Conservation (phyloP, 2,888 invertebrate genomes). For the Zygothrica quintamaculata region DNA sequence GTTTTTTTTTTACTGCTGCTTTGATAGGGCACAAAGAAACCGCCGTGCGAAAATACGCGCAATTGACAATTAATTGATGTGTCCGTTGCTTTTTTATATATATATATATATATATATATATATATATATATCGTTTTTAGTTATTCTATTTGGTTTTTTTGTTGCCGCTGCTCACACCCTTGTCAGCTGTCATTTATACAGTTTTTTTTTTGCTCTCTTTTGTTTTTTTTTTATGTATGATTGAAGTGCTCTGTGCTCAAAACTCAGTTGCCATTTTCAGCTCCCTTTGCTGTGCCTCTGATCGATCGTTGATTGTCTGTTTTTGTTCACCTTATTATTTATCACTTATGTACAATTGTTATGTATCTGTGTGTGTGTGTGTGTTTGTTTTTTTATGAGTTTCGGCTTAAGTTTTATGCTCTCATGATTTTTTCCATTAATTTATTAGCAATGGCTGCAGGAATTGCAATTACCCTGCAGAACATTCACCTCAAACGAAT, state of each 20-base stretch:
- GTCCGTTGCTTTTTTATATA: conserved; percentile 69
- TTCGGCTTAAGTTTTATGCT: conserved; percentile 66
- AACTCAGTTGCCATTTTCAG: conserved; percentile 37
- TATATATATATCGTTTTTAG: no score
- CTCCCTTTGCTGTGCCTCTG: conserved; percentile 42
- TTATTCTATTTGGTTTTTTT: conserved; percentile 33
- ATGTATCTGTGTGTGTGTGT: conserved; percentile 22
- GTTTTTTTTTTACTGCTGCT: conserved; percentile 16
- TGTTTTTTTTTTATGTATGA: conserved; percentile 54
- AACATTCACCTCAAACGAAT: conserved; percentile 40
- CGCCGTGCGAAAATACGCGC: conserved; percentile 80
- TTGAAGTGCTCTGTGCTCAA: conserved; percentile 52
- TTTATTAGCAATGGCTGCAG: conserved; percentile 58
- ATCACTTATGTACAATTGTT: conserved; percentile 72
- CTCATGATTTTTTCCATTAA: conserved; percentile 72
- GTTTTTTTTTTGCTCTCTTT: conserved; percentile 12
- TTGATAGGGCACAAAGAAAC: conserved; percentile 65
- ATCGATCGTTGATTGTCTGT: conserved; percentile 47
- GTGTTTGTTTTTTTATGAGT: conserved; percentile 41
- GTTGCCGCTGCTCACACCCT: conserved; percentile 71
- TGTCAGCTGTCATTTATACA: conserved; percentile 75
- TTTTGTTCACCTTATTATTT: conserved; percentile 66
- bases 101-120: no score
- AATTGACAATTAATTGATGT: conserved; percentile 81
- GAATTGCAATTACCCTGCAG: conserved; percentile 48